Evolutionary conservation across 2,888 invertebrate genomes (phyloP).

Genomic region (Amphipoea oculea): DNA sequence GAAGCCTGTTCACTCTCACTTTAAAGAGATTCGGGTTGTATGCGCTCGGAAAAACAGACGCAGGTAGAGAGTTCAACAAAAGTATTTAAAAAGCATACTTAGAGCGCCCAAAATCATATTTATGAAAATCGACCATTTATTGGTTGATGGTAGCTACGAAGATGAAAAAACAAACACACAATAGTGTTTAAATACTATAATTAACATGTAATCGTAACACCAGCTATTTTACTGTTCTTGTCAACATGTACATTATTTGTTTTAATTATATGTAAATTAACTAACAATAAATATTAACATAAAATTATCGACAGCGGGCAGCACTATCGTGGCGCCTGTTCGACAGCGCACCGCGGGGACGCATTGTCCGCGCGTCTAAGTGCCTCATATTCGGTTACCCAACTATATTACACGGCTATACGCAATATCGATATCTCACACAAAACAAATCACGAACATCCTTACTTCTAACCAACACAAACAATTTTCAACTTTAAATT

Average conservation of each 20-base stretch:
- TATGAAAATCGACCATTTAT: not conserved
- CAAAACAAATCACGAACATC: conserved; percentile 68
- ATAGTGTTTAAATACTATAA: conserved; percentile 12
- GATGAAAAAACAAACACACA: conserved; percentile 6
- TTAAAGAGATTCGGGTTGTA: too few relatives aligned
- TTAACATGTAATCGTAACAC: conserved; percentile 30
- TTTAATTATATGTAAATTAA: conserved; percentile 43
- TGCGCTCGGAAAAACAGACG: too few relatives aligned
- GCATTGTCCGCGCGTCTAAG: conserved; percentile 87
- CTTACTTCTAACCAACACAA: conserved; percentile 62
- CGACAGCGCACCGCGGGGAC: conserved; percentile 83
- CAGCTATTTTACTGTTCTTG: conserved; percentile 12
- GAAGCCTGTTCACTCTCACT: too few relatives aligned
- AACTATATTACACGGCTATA: conserved; percentile 85
- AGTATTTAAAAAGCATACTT: not conserved
- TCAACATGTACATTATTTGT: conserved; percentile 30
- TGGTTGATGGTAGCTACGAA: not conserved
- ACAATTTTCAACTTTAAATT: conserved; percentile 60
- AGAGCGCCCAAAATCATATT: not conserved
- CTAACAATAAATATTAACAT: conserved; percentile 32
- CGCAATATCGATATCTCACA: conserved; percentile 83
- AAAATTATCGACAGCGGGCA: conserved; percentile 63
- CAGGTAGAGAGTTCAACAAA: too few relatives aligned
- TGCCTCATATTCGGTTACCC: conserved; percentile 90
- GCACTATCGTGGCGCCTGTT: conserved; percentile 85